Conservation (phyloP, 2,113 vertebrate genomes). For the Pipra filicauda region DNA sequence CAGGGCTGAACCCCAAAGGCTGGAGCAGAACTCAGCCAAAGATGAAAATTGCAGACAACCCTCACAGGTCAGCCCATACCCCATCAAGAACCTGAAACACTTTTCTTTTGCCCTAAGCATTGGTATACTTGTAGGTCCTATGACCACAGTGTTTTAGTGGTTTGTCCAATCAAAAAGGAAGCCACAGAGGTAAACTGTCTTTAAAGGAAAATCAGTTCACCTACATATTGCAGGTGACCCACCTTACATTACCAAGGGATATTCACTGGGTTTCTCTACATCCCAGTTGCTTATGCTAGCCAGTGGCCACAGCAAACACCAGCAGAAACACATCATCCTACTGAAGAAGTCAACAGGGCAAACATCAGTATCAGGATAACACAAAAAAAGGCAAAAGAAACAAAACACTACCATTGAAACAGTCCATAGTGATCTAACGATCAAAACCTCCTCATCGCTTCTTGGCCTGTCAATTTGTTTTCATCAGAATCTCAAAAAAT, state of each 20-base stretch:
- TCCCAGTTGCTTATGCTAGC: neutral
- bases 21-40: neutral
- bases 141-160: neutral
- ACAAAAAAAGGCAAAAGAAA: neutral
- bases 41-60: neutral
- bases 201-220: neutral
- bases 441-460: constrained; percentile 20
- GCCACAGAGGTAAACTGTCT: neutral
- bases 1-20: neutral
- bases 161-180: neutral
- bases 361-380: neutral
- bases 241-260: neutral
- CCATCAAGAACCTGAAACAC: neutral
- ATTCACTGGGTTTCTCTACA: neutral
- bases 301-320: neutral
- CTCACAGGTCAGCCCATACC: neutral
- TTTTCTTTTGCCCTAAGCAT: neutral
- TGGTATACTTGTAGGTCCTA: neutral
- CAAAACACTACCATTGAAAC: neutral
- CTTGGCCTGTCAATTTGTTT: constrained; percentile 56
- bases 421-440: neutral
- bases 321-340: neutral
- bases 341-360: neutral
- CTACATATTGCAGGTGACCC: neutral
- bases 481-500: constrained; percentile 79